Evolutionary conservation across 2,888 invertebrate species (phyloP).

Genomic region (Glaucopsyche alexis): DNA sequence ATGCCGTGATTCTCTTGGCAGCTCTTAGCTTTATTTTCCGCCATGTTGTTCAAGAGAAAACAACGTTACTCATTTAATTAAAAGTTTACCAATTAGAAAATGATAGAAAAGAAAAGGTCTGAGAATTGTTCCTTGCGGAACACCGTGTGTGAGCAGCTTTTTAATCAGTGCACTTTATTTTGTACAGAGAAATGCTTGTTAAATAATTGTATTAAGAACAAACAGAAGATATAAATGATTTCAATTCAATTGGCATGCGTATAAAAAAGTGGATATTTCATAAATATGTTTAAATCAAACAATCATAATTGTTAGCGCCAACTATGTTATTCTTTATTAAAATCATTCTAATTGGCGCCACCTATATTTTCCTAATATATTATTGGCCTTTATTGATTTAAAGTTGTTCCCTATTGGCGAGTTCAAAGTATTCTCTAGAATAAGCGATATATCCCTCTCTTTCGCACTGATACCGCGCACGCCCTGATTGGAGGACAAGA

Average conservation of each 20-base stretch:
- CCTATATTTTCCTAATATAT: no score
- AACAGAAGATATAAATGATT: not conserved
- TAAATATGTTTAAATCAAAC: not conserved
- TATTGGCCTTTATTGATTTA: no score
- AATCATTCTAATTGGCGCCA: no score
- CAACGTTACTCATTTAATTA: conserved; percentile 9
- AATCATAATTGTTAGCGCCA: no score
- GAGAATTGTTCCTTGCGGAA: not conserved
- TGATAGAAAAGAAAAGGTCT: not conserved
- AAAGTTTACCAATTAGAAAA: conserved; percentile 9
- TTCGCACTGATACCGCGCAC: no score
- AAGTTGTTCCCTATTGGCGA: no score
- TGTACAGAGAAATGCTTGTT: not conserved
- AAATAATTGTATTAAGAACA: not conserved
- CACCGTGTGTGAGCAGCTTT: not conserved
- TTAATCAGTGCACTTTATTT: not conserved
- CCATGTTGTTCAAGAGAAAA: not conserved
- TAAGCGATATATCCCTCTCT: no score
- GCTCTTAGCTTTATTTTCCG: not conserved
- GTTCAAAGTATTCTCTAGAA: no score
- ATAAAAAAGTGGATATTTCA: not conserved
- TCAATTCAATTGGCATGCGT: not conserved
- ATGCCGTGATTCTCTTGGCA: not conserved
- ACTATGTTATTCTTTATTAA: no score
- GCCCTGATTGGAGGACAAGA: no score